Conservation (phyloP, 2,797 vertebrate genomes). For the Urophycis tenuis region DNA sequence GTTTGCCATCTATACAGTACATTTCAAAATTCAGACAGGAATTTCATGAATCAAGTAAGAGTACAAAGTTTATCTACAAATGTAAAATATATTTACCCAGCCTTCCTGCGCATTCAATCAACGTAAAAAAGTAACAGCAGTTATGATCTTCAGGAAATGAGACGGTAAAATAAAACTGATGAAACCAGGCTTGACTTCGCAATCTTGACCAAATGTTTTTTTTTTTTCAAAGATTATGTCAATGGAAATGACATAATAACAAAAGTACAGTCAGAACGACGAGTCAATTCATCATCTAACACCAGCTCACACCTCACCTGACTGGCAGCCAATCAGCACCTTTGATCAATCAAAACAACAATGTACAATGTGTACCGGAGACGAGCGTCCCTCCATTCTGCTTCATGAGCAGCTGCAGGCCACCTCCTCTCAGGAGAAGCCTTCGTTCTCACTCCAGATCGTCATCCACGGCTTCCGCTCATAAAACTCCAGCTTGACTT, state of each 20-base stretch:
- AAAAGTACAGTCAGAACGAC: neutral
- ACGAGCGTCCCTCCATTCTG: neutral
- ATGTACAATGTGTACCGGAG: neutral
- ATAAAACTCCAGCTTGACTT: constrained; percentile 65
- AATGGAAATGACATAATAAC: neutral
- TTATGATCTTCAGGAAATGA: neutral
- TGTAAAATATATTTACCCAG: neutral
- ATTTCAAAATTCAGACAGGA: constrained; percentile 38
- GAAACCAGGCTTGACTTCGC: neutral
- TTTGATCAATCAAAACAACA: neutral
- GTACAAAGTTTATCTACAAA: constrained; percentile 19
- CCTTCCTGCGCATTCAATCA: neutral
- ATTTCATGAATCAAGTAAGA: constrained; percentile 8
- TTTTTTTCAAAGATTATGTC: neutral
- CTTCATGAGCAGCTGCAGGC: neutral
- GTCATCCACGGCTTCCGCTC: constrained; percentile 92
- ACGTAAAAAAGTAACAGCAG: neutral
- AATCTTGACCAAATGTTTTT: neutral
- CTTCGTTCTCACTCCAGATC: constrained; percentile 87
- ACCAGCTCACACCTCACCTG: neutral
- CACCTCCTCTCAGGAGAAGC: constrained; percentile 73
- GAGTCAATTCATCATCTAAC: neutral
- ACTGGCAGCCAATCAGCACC: neutral
- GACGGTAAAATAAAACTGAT: neutral
- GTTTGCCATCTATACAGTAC: constrained; percentile 65